Evolutionary conservation across 2,888 invertebrate genomes (phyloP).

Genomic region (Dryococelus australis): DNA sequence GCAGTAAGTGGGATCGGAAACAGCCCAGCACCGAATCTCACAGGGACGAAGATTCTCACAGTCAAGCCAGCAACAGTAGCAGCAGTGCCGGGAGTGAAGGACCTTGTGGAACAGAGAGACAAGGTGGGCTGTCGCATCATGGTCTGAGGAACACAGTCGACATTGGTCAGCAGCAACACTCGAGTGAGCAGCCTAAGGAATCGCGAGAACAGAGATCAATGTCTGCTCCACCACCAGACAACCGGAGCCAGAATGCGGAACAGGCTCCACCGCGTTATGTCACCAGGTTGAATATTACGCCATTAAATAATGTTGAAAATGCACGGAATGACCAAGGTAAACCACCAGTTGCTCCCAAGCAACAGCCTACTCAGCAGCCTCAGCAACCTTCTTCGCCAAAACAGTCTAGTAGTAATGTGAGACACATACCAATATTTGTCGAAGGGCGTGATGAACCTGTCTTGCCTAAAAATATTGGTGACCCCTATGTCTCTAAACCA

Average conservation of each 20-base stretch:
- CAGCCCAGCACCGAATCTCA: constrained; percentile 51
- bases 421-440: constrained; percentile 88
- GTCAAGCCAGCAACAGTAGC: constrained; percentile 55
- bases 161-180: constrained; percentile 62
- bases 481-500: constrained; percentile 39
- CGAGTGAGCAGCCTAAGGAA: constrained; percentile 56
- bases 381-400: constrained; percentile 35
- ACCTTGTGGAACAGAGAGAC: constrained; percentile 57
- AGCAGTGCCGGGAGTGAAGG: constrained; percentile 60
- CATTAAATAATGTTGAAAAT: constrained; percentile 48
- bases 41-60: constrained; percentile 55
- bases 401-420: constrained; percentile 63
- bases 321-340: constrained; percentile 37
- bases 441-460: constrained; percentile 86
- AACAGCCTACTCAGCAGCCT: constrained; percentile 36
- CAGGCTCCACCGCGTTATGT: constrained; percentile 54
- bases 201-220: constrained; percentile 73
- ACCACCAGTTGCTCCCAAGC: constrained; percentile 44
- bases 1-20: constrained; percentile 51
- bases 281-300: constrained; percentile 52
- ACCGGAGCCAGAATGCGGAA: constrained; percentile 45
- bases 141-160: constrained; percentile 80
- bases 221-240: constrained; percentile 79
- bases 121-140: constrained; percentile 66
- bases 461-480: constrained; percentile 65